Percentiles rank a stretch among this genome's conserved stretches.
phyloP scores from a whole-genome alignment of 2,797 vertebrate species.

The Lates japonicus region DNA sequence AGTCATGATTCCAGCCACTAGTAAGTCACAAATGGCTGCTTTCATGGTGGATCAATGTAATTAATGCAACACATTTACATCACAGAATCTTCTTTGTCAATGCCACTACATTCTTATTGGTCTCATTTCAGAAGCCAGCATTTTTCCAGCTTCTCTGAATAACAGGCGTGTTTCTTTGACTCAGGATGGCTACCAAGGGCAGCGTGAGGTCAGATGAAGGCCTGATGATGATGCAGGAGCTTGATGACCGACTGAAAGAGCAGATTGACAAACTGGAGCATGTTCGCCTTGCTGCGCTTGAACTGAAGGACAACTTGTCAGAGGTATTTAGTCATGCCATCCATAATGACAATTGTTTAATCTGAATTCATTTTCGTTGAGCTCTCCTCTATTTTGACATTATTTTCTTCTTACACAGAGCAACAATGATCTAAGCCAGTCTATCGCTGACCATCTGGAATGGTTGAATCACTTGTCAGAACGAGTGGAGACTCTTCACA shows the following conservation, averaged over 20 bases:
- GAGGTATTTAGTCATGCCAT: slow-evolving; percentile 59
- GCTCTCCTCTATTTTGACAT: not conserved
- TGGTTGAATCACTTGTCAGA: slow-evolving; percentile 84
- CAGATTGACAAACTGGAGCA: slow-evolving; percentile 88
- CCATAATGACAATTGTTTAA: not conserved
- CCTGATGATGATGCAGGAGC: slow-evolving; percentile 88
- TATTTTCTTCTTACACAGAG: slow-evolving; percentile 59
- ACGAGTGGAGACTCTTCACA: slow-evolving; percentile 85
- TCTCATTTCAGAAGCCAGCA: not conserved
- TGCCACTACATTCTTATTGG: not conserved
- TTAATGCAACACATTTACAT: not conserved
- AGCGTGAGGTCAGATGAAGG: slow-evolving; percentile 74
- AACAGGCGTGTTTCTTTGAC: slow-evolving; percentile 15
- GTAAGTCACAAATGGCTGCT: too few relatives aligned
- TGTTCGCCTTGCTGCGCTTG: slow-evolving; percentile 80
- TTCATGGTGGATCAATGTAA: not conserved
- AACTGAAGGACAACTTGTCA: slow-evolving; percentile 81
- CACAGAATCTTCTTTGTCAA: not conserved
- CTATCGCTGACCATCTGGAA: slow-evolving; percentile 83
- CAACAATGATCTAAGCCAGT: slow-evolving; percentile 79
- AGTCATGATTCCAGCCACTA: not conserved
- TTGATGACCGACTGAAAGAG: slow-evolving; percentile 87
- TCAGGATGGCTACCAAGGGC: slow-evolving; percentile 74
- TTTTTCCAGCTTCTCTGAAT: not conserved
- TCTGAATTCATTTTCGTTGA: not conserved